Evolutionary conservation across 1,140 invertebrate species (phyloP), one percentile per base, ranked within the genome.

Genomic region (Ericerus pela): DNA sequence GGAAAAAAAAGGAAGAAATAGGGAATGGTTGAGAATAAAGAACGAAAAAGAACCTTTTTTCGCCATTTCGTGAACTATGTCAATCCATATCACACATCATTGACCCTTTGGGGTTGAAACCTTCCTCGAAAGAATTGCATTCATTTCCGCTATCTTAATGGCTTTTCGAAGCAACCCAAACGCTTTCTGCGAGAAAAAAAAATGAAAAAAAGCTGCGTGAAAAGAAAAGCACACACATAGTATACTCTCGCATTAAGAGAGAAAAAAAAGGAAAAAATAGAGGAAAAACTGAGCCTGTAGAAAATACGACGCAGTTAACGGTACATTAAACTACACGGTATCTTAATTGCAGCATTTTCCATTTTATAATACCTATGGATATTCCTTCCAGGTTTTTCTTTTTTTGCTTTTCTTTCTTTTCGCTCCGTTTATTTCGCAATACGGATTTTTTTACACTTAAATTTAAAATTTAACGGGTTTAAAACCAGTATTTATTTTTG

Each of bases 41-140:
- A n/a, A n/a, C n/a, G n/a, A n/a, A n/a, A n/a, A n/a, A n/a, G n/a
- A 47, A 18, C 41, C 20, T 47, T 47, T 47, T 10, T 16, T 14
- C 37, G 41, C 41, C 26, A 47, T 47, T 47, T 47, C 41, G 41
- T 47, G 41, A 47, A 47, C 41, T 47, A 47, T 47, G 41, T 47
- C 41, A 47, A 47, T 47, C 41, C 20, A 47, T 47, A 47, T 47
- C 41, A 47, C 41, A 47, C 41, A 47, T 47, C 41, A 47, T 47
- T 47, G 41, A 47, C 41, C 41, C 41, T 47, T 47, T 24, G 41
- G 41, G 41, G 41, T 47, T 47, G 41, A 47, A 47, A 47, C 41
- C 41, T 47, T 47, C 26, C 30, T n/a, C 41, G 41, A 47, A 47
- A 47, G 41, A 47, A 47, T 47, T 12, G 20, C 20, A 24, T 47